Evolutionary conservation across 2,113 vertebrate genomes (phyloP).

Genomic region (Oryzias melastigma): DNA sequence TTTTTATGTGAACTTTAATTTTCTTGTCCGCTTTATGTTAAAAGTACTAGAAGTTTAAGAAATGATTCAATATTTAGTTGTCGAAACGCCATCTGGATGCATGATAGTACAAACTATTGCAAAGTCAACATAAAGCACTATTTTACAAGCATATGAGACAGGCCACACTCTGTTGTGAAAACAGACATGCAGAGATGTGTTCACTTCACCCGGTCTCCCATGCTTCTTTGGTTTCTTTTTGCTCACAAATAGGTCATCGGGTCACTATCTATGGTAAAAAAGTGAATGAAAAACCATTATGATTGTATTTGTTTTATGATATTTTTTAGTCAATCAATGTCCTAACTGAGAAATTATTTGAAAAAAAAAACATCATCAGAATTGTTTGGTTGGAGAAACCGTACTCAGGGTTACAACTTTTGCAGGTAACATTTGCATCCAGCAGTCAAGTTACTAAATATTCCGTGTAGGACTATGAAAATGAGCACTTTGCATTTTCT

Average conservation of each 20-base stretch:
- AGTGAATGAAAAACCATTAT: too few species aligned
- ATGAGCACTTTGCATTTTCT: neutral
- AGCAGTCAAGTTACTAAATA: neutral
- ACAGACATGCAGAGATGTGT: conserved; percentile 45
- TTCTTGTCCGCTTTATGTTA: too few species aligned
- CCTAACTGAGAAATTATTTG: too few species aligned
- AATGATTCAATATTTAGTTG: too few species aligned
- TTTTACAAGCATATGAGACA: conserved; percentile 49
- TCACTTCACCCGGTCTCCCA: conserved; percentile 31
- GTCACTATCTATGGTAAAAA: conserved; percentile 6
- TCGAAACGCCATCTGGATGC: conserved; percentile 14
- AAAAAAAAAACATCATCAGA: neutral
- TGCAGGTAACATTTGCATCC: neutral
- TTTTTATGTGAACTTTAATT: too few species aligned
- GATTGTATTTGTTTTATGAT: too few species aligned
- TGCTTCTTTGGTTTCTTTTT: conserved; percentile 54
- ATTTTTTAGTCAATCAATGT: too few species aligned
- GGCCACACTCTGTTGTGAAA: conserved; percentile 43
- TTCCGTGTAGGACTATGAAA: neutral
- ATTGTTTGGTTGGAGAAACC: neutral
- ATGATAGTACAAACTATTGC: conserved; percentile 41
- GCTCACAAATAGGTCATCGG: conserved; percentile 30
- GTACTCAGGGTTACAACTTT: neutral
- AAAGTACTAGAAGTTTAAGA: too few species aligned
- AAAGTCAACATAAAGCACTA: conserved; percentile 49